Evolutionary conservation across 2,888 invertebrate genomes (phyloP).

Genomic region (Scaeva pyrastri): DNA sequence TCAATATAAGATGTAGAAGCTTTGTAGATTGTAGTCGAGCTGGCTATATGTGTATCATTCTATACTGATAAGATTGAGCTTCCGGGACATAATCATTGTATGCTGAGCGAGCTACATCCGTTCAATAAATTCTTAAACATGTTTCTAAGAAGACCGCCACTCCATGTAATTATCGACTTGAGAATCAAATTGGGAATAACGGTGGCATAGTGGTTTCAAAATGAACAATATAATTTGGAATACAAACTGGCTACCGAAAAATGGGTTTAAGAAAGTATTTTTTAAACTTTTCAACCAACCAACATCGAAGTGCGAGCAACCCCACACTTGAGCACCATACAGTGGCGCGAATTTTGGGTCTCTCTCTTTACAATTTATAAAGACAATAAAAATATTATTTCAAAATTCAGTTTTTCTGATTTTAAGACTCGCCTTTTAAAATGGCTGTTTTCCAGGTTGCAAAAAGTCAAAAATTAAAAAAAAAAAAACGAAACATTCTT

Average conservation of each 20-base stretch:
- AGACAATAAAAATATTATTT: too few relatives aligned
- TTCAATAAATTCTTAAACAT: not conserved
- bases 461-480: too few relatives aligned
- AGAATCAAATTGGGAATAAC: not conserved
- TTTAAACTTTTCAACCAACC: not conserved
- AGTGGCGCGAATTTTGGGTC: too few relatives aligned
- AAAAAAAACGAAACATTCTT: too few relatives aligned
- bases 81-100: not conserved
- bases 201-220: not conserved
- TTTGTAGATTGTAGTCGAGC: not conserved
- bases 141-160: not conserved
- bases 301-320: not conserved
- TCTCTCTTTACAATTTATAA: too few relatives aligned
- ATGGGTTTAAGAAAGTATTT: not conserved
- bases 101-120: not conserved
- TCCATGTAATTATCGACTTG: too few relatives aligned
- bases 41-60: not conserved
- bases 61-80: too few relatives aligned
- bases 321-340: too few relatives aligned
- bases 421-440: too few relatives aligned
- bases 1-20: not conserved
- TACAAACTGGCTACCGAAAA: not conserved
- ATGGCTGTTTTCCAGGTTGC: too few relatives aligned
- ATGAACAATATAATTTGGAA: slow-evolving; percentile 1
- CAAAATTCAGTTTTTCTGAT: too few relatives aligned